Percentiles rank a stretch among this genome's conserved stretches.
These are phyloP conservation scores for Gadus macrocephalus DNA, from an alignment of 2,113 vertebrate genomes.

Conservation along the genomic window DNA sequence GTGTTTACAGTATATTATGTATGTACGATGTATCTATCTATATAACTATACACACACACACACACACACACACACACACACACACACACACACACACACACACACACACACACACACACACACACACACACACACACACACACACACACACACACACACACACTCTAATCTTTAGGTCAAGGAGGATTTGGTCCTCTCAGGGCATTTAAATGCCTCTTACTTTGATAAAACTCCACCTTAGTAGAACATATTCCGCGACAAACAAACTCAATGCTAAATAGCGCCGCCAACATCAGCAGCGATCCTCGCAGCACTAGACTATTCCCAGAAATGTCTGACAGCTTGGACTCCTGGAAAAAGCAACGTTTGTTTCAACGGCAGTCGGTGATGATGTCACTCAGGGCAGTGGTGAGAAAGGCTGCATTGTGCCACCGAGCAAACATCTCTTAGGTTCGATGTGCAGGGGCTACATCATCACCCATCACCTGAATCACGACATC, in stretches of 20 bases:
- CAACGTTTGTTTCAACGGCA: conserved; percentile 34
- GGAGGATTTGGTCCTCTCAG: not conserved
- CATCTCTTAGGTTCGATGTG: conserved; percentile 15
- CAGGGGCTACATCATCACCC: conserved; percentile 16
- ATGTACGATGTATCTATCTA: too few species aligned
- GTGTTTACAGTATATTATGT: too few species aligned
- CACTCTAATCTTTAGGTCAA: too few species aligned
- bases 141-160: not conserved
- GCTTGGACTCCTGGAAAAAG: conserved; percentile 10
- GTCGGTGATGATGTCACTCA: conserved; percentile 7
- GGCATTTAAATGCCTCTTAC: not conserved
- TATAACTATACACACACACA: not conserved
- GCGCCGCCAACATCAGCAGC: conserved; percentile 6
- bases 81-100: not conserved
- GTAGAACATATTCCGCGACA: too few species aligned
- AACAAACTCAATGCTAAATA: too few species aligned
- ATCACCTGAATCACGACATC: conserved; percentile 58
- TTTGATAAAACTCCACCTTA: not conserved
- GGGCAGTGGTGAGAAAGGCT: conserved; percentile 29
- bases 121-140: conserved; percentile 1
- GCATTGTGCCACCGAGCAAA: conserved; percentile 31
- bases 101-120: not conserved
- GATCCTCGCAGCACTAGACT: not conserved
- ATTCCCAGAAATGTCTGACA: not conserved
- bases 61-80: not conserved